Conservation (phyloP, 1,140 invertebrate species). For the Oppia nitens region DNA sequence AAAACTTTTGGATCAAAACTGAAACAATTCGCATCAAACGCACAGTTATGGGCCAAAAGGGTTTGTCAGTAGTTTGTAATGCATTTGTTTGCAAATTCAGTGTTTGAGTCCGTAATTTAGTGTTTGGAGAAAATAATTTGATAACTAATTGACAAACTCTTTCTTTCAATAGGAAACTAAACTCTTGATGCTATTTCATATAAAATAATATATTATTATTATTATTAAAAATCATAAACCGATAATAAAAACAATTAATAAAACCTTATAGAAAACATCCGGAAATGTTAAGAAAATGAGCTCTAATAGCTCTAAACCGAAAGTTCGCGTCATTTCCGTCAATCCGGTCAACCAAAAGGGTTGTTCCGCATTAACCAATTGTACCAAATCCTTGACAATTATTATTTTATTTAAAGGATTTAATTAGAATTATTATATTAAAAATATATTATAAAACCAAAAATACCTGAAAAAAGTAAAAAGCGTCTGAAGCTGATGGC, state of each 20-base stretch:
- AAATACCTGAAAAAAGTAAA: conserved; percentile 61
- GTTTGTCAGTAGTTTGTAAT: conserved; percentile 52
- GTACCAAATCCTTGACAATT: conserved; percentile 86
- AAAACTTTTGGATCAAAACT: conserved; percentile 83
- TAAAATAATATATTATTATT: conserved; percentile 19
- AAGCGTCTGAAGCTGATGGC: conserved; percentile 83
- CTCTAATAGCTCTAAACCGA: conserved; percentile 86
- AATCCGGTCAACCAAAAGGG: conserved; percentile 69
- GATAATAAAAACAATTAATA: conserved; percentile 12
- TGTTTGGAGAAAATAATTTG: conserved; percentile 90
- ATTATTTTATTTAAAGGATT: conserved; percentile 16
- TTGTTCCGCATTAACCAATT: conserved; percentile 87
- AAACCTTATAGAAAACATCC: conserved; percentile 75
- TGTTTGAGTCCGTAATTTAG: conserved; percentile 43
- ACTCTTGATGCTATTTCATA: conserved; percentile 67
- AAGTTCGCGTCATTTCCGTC: conserved; percentile 90
- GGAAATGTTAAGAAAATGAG: conserved; percentile 80
- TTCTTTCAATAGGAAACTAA: conserved; percentile 85
- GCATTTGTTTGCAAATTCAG: not conserved
- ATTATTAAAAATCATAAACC: conserved; percentile 15
- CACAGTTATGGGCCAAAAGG: conserved; percentile 93
- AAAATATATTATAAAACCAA: conserved; percentile 33
- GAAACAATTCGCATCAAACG: conserved; percentile 77
- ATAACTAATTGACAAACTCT: conserved; percentile 92
- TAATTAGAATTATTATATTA: conserved; percentile 8